These are phyloP conservation scores for Proales similis DNA, from an alignment of 1,140 invertebrate species.

Conservation along the genomic window DNA sequence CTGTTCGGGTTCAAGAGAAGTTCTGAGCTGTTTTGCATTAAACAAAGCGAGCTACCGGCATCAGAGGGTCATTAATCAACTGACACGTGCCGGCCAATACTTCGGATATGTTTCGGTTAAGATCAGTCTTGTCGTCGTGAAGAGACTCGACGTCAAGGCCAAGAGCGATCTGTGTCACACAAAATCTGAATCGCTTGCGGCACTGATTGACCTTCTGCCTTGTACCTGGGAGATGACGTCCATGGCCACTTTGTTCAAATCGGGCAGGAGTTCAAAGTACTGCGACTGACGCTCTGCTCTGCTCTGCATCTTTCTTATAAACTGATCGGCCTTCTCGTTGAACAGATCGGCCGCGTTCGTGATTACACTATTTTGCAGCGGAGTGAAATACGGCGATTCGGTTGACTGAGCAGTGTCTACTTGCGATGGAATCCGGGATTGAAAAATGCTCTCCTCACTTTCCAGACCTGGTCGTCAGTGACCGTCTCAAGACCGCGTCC, in stretches of 20 bases:
- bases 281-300: slow-evolving; percentile 5
- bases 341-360: neutral
- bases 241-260: slow-evolving; percentile 14
- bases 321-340: slow-evolving; percentile 7
- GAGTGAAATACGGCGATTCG: no score
- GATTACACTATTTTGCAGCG: no score
- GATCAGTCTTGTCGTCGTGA: slow-evolving; percentile 5
- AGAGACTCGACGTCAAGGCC: slow-evolving; percentile 18
- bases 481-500: slow-evolving; percentile 9
- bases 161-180: slow-evolving; percentile 21
- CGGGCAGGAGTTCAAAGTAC: neutral
- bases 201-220: neutral
- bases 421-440: slow-evolving; percentile 29
- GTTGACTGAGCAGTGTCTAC: no score
- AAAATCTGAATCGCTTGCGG: neutral
- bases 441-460: slow-evolving; percentile 13
- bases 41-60: neutral
- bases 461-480: slow-evolving; percentile 22
- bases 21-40: neutral
- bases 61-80: slow-evolving; percentile 2
- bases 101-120: neutral
- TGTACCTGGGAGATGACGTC: slow-evolving; percentile 14
- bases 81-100: slow-evolving; percentile 4
- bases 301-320: slow-evolving; percentile 23
- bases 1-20: neutral